A percentile compares a stretch with the other conserved stretches of the same genome.
Evolutionary conservation across 2,797 vertebrate species (phyloP).

Genomic region (Pteropus rufus): DNA sequence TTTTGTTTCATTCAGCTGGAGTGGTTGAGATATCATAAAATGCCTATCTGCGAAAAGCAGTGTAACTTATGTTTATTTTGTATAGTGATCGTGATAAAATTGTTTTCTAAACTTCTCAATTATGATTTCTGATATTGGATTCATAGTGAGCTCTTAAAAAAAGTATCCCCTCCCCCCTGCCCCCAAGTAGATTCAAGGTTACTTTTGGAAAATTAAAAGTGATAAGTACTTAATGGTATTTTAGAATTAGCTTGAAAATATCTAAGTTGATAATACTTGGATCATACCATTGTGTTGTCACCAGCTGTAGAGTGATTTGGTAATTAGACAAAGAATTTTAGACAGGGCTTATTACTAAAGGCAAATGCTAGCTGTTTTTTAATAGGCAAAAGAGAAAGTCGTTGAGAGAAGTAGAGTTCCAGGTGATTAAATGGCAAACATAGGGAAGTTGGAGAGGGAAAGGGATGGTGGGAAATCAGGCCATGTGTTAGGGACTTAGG

Average conservation of each 20-base stretch:
- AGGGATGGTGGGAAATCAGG: neutral
- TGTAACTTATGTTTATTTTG: neutral
- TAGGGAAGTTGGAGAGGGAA: neutral
- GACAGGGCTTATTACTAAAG: conserved; percentile 5
- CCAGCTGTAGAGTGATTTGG: neutral
- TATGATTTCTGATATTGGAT: neutral
- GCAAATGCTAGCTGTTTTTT: neutral
- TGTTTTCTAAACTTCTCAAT: conserved; percentile 12
- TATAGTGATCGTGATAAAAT: neutral
- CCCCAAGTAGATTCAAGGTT: neutral
- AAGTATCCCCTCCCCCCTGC: neutral
- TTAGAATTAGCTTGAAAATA: conserved; percentile 33
- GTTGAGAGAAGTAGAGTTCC: neutral
- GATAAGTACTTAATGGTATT: neutral
- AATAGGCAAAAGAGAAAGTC: neutral
- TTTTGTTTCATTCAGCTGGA: neutral
- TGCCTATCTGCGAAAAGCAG: neutral
- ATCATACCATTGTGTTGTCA: neutral
- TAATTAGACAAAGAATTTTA: neutral
- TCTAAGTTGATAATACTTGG: neutral
- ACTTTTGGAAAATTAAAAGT: conserved; percentile 37
- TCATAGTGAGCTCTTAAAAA: neutral
- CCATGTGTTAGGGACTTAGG: neutral
- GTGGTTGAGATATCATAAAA: conserved; percentile 3
- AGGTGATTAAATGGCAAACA: neutral